Conservation (phyloP, 1,140 invertebrate species). For the Lucilia sericata region DNA sequence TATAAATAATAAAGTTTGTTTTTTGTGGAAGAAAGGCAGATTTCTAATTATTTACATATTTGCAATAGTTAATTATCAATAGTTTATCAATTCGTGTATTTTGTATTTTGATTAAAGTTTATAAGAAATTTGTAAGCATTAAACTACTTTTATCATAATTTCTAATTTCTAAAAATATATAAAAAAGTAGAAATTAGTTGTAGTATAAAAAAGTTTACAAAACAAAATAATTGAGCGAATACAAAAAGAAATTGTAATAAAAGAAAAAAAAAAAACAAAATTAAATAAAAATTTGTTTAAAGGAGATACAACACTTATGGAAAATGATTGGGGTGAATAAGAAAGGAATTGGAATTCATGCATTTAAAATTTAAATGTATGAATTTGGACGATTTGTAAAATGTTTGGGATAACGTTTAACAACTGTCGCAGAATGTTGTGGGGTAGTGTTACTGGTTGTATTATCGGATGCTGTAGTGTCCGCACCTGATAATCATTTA, state of each 20-base stretch:
- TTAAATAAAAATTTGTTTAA: not conserved
- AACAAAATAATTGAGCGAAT: not conserved
- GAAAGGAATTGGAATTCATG: not conserved
- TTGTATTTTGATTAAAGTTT: not conserved
- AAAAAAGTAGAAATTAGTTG: constrained; percentile 24
- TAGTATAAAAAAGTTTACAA: constrained; percentile 3
- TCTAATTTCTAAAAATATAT: not conserved
- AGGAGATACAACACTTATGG: not conserved
- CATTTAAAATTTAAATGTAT: constrained; percentile 27
- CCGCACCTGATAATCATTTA: constrained; percentile 53
- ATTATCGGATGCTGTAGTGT: not conserved
- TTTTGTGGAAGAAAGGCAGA: constrained; percentile 19
- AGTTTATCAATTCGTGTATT: not conserved
- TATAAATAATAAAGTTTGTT: constrained; percentile 9
- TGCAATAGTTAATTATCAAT: not conserved
- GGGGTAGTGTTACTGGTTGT: constrained; percentile 18
- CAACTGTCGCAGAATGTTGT: constrained; percentile 29
- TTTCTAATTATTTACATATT: constrained; percentile 29
- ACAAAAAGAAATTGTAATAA: constrained; percentile 6
- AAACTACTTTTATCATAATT: constrained; percentile 25
- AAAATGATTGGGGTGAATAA: not conserved
- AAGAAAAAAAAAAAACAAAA: constrained; percentile 3
- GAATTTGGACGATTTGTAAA: constrained; percentile 37
- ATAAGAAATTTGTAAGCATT: not conserved
- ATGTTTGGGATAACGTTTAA: constrained; percentile 38